Evolutionary conservation across 64 coral and sea anemone genomes (phyloP).

Genomic region (Cladopsammia gracilis): DNA sequence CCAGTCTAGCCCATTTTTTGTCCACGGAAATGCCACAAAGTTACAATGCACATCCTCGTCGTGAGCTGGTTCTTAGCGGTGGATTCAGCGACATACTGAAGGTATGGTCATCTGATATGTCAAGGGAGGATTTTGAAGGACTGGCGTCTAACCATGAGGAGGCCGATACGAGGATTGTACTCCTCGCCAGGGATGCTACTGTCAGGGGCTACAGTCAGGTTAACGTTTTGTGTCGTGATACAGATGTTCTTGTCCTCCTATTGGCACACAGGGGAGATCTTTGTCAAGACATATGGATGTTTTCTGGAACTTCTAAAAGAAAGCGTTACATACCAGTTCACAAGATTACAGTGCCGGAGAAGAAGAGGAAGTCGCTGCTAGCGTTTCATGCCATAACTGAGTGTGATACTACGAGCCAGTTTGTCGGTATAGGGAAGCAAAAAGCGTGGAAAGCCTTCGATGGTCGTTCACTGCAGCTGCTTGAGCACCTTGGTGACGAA

Average conservation of each 20-base stretch:
- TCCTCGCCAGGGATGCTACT: too few relatives aligned
- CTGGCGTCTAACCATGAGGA: conserved; percentile 20
- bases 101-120: conserved; percentile 44
- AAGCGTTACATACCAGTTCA: too few relatives aligned
- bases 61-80: conserved; percentile 65
- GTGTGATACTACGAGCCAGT: conserved; percentile 47
- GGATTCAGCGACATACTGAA: conserved; percentile 54
- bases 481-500: conserved; percentile 47
- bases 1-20: conserved; percentile 60
- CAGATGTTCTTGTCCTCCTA: too few relatives aligned
- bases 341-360: too few relatives aligned
- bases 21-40: conserved; percentile 46
- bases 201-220: too few relatives aligned
- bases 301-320: too few relatives aligned
- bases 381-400: too few relatives aligned
- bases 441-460: conserved; percentile 32
- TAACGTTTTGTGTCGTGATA: too few relatives aligned
- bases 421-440: conserved; percentile 54
- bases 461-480: not conserved
- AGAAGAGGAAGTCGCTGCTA: too few relatives aligned
- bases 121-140: conserved; percentile 17
- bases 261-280: too few relatives aligned
- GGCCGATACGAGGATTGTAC: too few relatives aligned
- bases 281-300: too few relatives aligned
- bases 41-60: not conserved